Evolutionary conservation across 2,797 vertebrate species (phyloP).

Genomic region (Aldrovandia affinis): DNA sequence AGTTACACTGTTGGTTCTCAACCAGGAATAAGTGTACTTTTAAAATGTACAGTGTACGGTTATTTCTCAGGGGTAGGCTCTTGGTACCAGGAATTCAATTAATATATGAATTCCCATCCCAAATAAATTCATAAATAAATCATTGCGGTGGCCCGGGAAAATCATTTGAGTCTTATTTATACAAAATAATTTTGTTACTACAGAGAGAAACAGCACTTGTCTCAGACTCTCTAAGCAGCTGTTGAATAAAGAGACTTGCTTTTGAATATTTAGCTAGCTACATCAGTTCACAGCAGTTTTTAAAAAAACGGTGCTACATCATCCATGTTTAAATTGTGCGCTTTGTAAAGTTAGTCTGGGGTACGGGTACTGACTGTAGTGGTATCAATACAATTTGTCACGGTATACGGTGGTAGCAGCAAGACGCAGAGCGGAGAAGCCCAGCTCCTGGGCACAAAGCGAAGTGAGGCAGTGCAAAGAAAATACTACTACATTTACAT

Average conservation of each 20-base stretch:
- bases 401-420: neutral
- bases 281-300: neutral
- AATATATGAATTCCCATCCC: too few species aligned
- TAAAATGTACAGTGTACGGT: too few species aligned
- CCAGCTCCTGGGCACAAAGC: neutral
- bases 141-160: too few species aligned
- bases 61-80: too few species aligned
- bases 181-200: neutral
- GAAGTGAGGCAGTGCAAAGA: neutral
- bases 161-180: neutral
- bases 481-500: neutral
- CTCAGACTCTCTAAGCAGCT: neutral
- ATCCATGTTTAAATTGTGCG: neutral
- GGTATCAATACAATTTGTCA: neutral
- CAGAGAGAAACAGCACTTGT: neutral
- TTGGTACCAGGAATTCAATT: too few species aligned
- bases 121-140: too few species aligned
- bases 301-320: neutral
- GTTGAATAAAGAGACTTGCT: neutral
- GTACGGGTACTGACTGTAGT: neutral
- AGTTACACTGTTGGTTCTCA: neutral
- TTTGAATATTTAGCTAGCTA: conserved; percentile 3
- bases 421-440: neutral
- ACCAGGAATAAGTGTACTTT: neutral
- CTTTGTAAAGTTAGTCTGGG: neutral